Evolutionary conservation across 64 coral and sea anemone genomes (phyloP).

Genomic region (Platygyra sinensis): DNA sequence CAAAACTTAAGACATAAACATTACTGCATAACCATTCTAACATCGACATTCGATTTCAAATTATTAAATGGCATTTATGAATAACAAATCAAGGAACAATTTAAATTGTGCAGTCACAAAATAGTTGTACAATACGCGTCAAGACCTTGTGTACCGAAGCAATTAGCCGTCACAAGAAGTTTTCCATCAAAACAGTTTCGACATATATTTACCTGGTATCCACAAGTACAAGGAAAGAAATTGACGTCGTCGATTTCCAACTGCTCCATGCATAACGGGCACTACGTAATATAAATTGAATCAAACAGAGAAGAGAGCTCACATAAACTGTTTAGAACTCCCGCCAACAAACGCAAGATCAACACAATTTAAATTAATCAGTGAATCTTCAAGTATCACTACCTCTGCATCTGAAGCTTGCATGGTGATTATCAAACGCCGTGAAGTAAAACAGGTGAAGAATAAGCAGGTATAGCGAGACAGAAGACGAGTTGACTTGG

Average conservation of each 20-base stretch:
- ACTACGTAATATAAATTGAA: conserved; percentile 55
- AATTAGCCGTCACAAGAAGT: not conserved
- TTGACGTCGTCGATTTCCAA: conserved; percentile 99
- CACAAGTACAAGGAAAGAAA: conserved; percentile 98
- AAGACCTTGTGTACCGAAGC: not conserved
- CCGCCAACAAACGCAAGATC: conserved; percentile 25
- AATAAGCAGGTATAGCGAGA: not conserved
- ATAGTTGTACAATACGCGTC: not conserved
- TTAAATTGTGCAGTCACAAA: not conserved
- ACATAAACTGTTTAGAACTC: conserved; percentile 56
- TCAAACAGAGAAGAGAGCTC: conserved; percentile 17
- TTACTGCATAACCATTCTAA: too few species aligned
- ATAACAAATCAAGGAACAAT: not conserved
- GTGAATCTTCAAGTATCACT: not conserved
- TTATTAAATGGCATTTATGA: not conserved
- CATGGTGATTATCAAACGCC: conserved; percentile 12
- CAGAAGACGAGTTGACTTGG: conserved; percentile 13
- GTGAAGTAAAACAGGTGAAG: not conserved
- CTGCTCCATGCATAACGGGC: conserved; percentile 98
- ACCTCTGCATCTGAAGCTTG: conserved; percentile 50
- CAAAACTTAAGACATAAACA: too few species aligned
- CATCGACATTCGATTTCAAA: too few species aligned
- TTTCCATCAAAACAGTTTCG: not conserved
- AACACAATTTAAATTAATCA: not conserved
- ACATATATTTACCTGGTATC: conserved; percentile 85